Evolutionary conservation across 1,140 invertebrate genomes (phyloP).

Genomic region (Nilaparvata lugens): DNA sequence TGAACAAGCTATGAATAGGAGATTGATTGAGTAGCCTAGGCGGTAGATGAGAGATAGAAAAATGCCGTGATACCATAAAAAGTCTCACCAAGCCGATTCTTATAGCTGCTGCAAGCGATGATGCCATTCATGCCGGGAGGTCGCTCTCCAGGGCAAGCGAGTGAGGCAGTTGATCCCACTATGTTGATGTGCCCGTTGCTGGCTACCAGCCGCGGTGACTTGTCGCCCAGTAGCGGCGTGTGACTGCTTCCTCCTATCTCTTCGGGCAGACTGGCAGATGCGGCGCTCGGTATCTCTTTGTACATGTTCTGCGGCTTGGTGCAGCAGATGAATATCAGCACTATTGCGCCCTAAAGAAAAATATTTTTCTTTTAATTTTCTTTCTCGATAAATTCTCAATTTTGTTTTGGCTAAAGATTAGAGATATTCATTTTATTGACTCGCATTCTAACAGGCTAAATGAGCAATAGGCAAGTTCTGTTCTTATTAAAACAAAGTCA

Average conservation of each 20-base stretch:
- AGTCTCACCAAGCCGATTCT: conserved; percentile 50
- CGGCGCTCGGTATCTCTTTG: conserved; percentile 30
- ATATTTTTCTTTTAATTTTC: not conserved
- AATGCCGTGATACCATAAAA: too few relatives aligned
- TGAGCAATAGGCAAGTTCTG: too few relatives aligned
- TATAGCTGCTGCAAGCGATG: conserved; percentile 64
- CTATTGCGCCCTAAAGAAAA: conserved; percentile 33
- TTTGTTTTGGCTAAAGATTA: too few relatives aligned
- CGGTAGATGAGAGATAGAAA: too few relatives aligned
- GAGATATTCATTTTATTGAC: too few relatives aligned
- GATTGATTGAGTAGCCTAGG: too few relatives aligned
- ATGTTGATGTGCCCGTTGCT: conserved; percentile 25
- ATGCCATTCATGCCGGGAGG: conserved; percentile 59
- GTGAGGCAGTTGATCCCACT: conserved; percentile 8
- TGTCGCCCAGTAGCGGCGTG: not conserved
- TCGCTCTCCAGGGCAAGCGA: conserved; percentile 31
- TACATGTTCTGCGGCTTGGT: conserved; percentile 35
- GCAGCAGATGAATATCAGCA: conserved; percentile 35
- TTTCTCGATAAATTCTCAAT: too few relatives aligned
- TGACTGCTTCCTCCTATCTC: conserved; percentile 23
- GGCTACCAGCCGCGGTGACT: conserved; percentile 10
- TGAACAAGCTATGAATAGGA: too few relatives aligned
- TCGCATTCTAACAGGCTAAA: too few relatives aligned
- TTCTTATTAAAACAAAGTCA: too few relatives aligned
- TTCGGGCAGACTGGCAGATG: conserved; percentile 26